Conservation (phyloP, 2,113 vertebrate species). For the Brachirus orientalis region DNA sequence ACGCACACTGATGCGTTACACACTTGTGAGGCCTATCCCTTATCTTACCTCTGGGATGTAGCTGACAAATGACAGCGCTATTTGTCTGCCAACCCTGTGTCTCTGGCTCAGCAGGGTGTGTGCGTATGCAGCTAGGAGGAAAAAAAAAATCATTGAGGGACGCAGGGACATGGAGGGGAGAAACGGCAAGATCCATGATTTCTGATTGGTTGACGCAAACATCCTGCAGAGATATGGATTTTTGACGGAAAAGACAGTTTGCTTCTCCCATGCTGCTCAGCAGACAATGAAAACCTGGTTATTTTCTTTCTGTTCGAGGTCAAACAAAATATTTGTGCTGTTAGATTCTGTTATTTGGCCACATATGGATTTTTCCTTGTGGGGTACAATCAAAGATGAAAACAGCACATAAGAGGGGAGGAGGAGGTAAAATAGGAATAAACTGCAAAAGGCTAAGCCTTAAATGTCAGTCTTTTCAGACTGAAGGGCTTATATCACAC, state of each 20-base stretch:
- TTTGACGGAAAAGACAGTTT: conserved; percentile 68
- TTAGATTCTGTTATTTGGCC: conserved; percentile 28
- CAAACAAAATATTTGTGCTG: conserved; percentile 46
- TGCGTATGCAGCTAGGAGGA: conserved; percentile 2
- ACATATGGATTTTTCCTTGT: conserved; percentile 32
- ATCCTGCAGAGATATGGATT: conserved; percentile 72
- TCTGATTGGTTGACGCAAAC: conserved; percentile 59
- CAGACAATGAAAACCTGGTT: conserved; percentile 56
- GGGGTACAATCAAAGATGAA: neutral
- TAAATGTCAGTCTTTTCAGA: neutral
- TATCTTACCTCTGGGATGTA: conserved; percentile 60
- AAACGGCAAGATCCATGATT: conserved; percentile 33
- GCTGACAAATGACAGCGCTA: conserved; percentile 68
- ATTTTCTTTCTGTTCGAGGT: conserved; percentile 44
- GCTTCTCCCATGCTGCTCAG: conserved; percentile 61
- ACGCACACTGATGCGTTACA: neutral
- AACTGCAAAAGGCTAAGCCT: neutral
- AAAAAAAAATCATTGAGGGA: conserved; percentile 57
- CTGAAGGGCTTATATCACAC: neutral
- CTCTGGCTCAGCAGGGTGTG: conserved; percentile 48
- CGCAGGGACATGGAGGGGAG: conserved; percentile 40
- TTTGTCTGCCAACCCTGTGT: conserved; percentile 61
- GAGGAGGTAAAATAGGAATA: neutral
- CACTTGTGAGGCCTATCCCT: conserved; percentile 49
- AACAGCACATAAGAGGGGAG: neutral